phyloP scores from a whole-genome alignment of 30 jellyfish, hydroid and myxozoan species.

The Pseudorhiza aurosa region DNA sequence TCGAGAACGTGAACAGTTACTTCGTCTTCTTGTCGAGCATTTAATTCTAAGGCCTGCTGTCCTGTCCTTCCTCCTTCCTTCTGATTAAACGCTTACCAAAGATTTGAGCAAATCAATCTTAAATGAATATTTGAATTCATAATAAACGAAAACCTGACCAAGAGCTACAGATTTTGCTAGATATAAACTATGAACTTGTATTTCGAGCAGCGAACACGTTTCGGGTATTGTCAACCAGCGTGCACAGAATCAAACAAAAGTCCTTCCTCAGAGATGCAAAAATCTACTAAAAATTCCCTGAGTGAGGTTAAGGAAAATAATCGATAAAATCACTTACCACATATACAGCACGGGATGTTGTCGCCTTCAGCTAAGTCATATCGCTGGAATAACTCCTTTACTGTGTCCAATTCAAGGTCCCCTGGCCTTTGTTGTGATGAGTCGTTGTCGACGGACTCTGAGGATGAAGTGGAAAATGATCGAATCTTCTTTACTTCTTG shows the following conservation, averaged over 20 bases:
- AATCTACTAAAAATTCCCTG: conserved; percentile 17
- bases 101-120: no score
- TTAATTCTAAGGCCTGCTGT: no score
- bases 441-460: conserved; percentile 57
- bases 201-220: conserved; percentile 2
- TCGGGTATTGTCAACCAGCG: neutral
- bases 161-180: no score
- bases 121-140: no score
- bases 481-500: conserved; percentile 63
- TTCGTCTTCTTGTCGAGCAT: no score
- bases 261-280: neutral
- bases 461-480: conserved; percentile 75
- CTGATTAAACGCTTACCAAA: no score
- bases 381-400: conserved; percentile 77
- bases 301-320: neutral
- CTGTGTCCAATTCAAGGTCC: conserved; percentile 87
- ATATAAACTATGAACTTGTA: no score
- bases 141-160: no score
- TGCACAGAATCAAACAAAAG: conserved; percentile 1
- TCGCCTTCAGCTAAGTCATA: conserved; percentile 90
- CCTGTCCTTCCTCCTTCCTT: no score
- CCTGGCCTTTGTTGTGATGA: conserved; percentile 50
- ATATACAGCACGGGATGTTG: conserved; percentile 85
- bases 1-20: no score
- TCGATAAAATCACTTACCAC: conserved; percentile 71